A percentile compares a stretch with the other conserved stretches of the same genome.
Evolutionary conservation across 2,797 vertebrate species (phyloP).

Genomic region (Amblyraja radiata): DNA sequence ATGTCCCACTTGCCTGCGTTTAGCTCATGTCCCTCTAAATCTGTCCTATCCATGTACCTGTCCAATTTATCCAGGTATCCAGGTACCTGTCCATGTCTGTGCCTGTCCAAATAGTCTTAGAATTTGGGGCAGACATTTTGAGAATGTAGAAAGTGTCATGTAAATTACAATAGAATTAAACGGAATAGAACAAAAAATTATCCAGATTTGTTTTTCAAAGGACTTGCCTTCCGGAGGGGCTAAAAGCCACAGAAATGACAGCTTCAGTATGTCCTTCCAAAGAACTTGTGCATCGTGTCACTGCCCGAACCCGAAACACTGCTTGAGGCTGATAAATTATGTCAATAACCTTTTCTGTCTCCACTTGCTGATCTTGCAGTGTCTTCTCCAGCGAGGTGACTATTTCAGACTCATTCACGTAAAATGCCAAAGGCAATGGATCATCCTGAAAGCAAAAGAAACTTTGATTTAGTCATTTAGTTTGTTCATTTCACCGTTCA

Average conservation of each 20-base stretch:
- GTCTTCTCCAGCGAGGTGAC: conserved; percentile 71
- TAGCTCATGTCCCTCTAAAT: too few species aligned
- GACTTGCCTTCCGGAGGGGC: conserved; percentile 91
- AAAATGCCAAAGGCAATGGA: conserved; percentile 82
- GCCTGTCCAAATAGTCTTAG: too few species aligned
- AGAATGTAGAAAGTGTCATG: not conserved
- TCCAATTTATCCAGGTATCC: too few species aligned
- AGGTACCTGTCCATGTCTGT: too few species aligned
- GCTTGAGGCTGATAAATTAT: conserved; percentile 94
- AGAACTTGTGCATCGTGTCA: conserved; percentile 91
- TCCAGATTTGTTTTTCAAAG: not conserved
- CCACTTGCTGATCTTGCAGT: conserved; percentile 65
- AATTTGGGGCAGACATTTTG: not conserved
- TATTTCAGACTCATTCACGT: conserved; percentile 79
- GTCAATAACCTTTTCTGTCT: conserved; percentile 85
- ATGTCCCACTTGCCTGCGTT: too few species aligned
- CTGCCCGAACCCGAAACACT: conserved; percentile 83
- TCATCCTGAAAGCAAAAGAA: conserved; percentile 66
- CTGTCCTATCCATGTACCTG: too few species aligned
- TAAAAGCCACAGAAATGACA: conserved; percentile 91
- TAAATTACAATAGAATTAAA: not conserved
- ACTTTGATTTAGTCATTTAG: not conserved
- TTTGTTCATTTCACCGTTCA: not conserved
- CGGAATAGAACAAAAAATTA: not conserved
- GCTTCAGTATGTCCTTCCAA: conserved; percentile 91